phyloP scores from a whole-genome alignment of 2,888 invertebrate genomes.

The Glomeris marginata region DNA sequence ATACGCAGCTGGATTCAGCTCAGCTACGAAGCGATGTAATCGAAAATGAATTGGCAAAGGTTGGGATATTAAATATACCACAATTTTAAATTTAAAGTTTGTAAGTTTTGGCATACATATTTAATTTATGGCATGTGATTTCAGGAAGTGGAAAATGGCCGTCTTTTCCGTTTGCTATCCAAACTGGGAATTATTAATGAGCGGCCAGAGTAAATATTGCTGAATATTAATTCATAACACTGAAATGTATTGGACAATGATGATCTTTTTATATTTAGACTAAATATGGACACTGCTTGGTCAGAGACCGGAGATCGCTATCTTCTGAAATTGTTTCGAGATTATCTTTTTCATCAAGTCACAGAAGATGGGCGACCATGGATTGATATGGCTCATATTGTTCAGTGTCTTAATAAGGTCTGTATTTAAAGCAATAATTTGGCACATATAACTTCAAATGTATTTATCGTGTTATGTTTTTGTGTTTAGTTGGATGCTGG shows the following conservation, averaged over 20 bases:
- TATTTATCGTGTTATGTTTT: not conserved
- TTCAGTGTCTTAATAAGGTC: conserved; percentile 78
- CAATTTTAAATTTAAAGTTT: not conserved
- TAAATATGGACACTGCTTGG: conserved; percentile 87
- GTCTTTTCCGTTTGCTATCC: conserved; percentile 73
- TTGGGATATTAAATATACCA: not conserved
- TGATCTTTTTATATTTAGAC: conserved; percentile 35
- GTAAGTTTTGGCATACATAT: not conserved
- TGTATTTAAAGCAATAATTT: not conserved
- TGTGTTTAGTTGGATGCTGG: conserved; percentile 50
- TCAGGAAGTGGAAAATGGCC: conserved; percentile 81
- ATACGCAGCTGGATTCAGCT: conserved; percentile 82
- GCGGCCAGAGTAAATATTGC: conserved; percentile 62
- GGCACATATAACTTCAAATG: too few relatives aligned
- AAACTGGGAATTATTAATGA: conserved; percentile 93
- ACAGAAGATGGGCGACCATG: conserved; percentile 84
- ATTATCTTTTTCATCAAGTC: conserved; percentile 93
- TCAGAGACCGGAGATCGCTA: conserved; percentile 97
- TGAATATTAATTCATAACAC: not conserved
- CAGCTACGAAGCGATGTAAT: conserved; percentile 74
- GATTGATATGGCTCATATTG: conserved; percentile 91
- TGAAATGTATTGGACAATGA: not conserved
- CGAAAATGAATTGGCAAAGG: conserved; percentile 73
- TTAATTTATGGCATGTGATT: not conserved
- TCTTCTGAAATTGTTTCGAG: conserved; percentile 93